phyloP scores from a whole-genome alignment of 1,140 invertebrate genomes.

The Lanistes nyassanus region DNA sequence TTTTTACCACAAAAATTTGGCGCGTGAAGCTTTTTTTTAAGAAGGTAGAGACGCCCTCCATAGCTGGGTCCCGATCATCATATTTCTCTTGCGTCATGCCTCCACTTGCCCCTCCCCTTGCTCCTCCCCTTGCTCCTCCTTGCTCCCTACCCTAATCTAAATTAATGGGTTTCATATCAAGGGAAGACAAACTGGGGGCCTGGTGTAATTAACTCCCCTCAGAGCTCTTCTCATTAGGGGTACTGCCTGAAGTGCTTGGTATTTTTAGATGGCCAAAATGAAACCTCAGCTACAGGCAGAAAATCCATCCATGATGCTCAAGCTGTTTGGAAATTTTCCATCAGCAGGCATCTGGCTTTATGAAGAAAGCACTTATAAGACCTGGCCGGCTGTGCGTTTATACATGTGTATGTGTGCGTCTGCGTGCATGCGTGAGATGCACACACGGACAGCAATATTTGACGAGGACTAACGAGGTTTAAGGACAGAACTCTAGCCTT shows the following conservation, averaged over 20 bases:
- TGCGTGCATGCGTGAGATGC: not conserved
- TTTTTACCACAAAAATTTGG: too few species aligned
- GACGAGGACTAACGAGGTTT: too few species aligned
- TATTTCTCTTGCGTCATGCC: slow-evolving; percentile 7
- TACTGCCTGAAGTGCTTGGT: slow-evolving; percentile 18
- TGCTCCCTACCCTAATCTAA: slow-evolving; percentile 4
- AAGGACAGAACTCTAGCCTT: too few species aligned
- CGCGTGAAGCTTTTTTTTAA: too few species aligned
- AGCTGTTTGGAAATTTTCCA: not conserved
- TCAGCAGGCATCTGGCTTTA: not conserved
- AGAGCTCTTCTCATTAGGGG: slow-evolving; percentile 23
- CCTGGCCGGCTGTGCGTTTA: not conserved
- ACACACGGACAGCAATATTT: not conserved
- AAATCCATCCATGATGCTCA: slow-evolving; percentile 19
- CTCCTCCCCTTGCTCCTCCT: not conserved
- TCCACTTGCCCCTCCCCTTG: not conserved
- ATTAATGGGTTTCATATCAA: slow-evolving; percentile 24
- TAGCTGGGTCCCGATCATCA: too few species aligned
- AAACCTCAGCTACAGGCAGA: slow-evolving; percentile 21
- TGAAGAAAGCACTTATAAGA: not conserved
- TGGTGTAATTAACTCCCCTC: slow-evolving; percentile 24
- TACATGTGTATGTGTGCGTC: slow-evolving; percentile 8
- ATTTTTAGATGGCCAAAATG: slow-evolving; percentile 12
- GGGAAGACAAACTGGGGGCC: slow-evolving; percentile 8
- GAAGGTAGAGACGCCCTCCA: too few species aligned